Percentiles rank a stretch among this genome's conserved stretches.
Conservation (phyloP, 92 coral and sea anemone genomes). For the Blastomussa wellsi region DNA sequence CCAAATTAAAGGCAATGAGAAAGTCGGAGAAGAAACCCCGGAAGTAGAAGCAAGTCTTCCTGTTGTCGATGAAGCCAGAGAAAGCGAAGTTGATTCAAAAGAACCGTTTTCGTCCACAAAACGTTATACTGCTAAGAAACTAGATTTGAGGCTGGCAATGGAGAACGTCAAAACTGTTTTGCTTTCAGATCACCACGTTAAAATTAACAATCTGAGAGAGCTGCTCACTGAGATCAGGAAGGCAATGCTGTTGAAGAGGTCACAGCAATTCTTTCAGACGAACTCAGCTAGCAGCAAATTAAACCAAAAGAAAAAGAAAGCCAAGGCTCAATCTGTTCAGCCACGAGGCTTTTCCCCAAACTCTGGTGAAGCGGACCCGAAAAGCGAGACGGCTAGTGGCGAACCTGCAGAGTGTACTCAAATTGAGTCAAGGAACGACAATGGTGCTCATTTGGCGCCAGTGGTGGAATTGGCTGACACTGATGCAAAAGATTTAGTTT, state of each 20-base stretch:
- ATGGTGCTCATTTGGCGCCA: not conserved
- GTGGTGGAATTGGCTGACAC: not conserved
- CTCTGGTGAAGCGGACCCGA: not conserved
- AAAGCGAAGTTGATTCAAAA: not conserved
- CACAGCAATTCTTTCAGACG: slow-evolving; percentile 20
- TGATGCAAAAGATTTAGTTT: not conserved
- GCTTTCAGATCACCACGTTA: slow-evolving; percentile 26
- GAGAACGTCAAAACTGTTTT: not conserved
- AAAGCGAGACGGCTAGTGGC: not conserved
- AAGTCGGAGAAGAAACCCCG: not conserved
- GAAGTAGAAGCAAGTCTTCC: not conserved
- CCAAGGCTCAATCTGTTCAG: slow-evolving; percentile 7
- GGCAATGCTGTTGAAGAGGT: slow-evolving; percentile 26
- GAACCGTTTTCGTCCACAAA: not conserved
- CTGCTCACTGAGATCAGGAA: slow-evolving; percentile 41
- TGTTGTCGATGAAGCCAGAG: not conserved
- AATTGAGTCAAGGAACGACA: not conserved
- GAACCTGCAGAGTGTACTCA: not conserved
- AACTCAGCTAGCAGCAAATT: not conserved
- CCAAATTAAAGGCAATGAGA: not conserved
- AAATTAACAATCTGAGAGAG: slow-evolving; percentile 6
- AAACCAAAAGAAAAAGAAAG: slow-evolving; percentile 33
- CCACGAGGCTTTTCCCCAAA: not conserved
- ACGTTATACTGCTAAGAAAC: not conserved
- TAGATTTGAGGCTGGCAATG: slow-evolving; percentile 12